Percentiles rank a stretch among this genome's conserved stretches.
These are phyloP conservation scores for Lophotriccus pileatus DNA, from an alignment of 2,797 vertebrate species.

Conservation along the genomic window DNA sequence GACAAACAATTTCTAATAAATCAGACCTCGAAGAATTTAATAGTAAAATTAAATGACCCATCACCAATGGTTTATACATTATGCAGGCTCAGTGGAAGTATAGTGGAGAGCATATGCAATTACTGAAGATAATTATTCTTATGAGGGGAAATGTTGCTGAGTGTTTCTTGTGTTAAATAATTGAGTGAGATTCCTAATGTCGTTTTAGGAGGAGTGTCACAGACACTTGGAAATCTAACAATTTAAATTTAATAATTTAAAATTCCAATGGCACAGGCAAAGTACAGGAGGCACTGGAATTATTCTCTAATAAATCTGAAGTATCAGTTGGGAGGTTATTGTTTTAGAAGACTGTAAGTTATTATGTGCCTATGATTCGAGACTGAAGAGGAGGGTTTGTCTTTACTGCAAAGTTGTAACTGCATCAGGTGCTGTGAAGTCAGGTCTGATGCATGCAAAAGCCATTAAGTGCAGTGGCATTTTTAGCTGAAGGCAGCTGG, in stretches of 20 bases:
- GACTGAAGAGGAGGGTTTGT: not conserved
- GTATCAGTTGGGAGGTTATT: not conserved
- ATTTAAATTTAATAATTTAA: conserved; percentile 23
- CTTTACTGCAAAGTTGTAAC: not conserved
- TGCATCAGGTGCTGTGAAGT: not conserved
- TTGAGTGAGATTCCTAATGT: conserved; percentile 8
- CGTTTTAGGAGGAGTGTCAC: not conserved
- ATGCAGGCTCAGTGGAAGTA: not conserved
- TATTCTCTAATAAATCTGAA: conserved; percentile 15
- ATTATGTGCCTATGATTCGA: not conserved
- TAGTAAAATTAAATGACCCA: conserved; percentile 64
- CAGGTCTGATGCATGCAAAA: not conserved
- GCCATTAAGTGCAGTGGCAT: not conserved
- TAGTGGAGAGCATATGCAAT: conserved; percentile 44
- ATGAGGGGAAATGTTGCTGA: conserved; percentile 26
- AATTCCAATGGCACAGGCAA: not conserved
- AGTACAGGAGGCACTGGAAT: not conserved
- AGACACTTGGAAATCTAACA: not conserved
- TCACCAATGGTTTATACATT: conserved; percentile 47
- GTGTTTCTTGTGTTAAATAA: conserved; percentile 50
- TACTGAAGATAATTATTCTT: conserved; percentile 61
- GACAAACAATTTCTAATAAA: conserved; percentile 64
- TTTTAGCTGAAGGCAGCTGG: not conserved
- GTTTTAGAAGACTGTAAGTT: not conserved
- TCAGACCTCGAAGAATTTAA: conserved; percentile 60